Conservation (phyloP, 2,888 invertebrate species). For the Standfussiana lucernea region DNA sequence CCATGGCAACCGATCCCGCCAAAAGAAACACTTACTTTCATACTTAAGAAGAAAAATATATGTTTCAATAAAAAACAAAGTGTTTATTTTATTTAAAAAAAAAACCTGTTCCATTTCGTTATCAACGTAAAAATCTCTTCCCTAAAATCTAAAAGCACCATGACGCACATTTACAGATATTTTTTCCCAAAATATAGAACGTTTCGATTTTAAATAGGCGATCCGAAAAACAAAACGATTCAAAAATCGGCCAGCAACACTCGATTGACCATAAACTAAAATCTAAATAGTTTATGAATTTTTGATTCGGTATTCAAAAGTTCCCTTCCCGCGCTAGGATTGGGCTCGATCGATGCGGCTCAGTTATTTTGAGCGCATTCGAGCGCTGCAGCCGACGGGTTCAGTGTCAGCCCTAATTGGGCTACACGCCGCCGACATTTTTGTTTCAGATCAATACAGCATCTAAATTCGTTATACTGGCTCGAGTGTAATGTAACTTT, state of each 20-base stretch:
- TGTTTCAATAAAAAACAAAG: not conserved
- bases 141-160: not conserved
- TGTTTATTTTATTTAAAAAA: not conserved
- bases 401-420: conserved; percentile 87
- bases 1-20: conserved; percentile 13
- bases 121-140: not conserved
- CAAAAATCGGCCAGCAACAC: conserved; percentile 4
- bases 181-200: not conserved
- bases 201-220: not conserved
- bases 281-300: conserved; percentile 36
- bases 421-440: conserved; percentile 80
- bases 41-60: conserved; percentile 17
- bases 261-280: conserved; percentile 3
- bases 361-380: conserved; percentile 80
- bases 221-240: not conserved
- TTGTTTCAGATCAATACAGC: conserved; percentile 78
- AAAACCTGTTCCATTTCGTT: not conserved
- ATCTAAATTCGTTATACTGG: conserved; percentile 60
- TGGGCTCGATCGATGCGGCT: conserved; percentile 73
- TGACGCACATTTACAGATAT: too few relatives aligned
- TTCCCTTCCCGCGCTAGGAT: conserved; percentile 34
- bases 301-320: conserved; percentile 46
- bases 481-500: conserved; percentile 21
- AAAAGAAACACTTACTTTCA: conserved; percentile 36
- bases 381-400: conserved; percentile 80